Evolutionary conservation across 92 coral and sea anemone genomes (phyloP), one percentile per base, ranked within the genome.

Genomic region (Porites evermanni): DNA sequence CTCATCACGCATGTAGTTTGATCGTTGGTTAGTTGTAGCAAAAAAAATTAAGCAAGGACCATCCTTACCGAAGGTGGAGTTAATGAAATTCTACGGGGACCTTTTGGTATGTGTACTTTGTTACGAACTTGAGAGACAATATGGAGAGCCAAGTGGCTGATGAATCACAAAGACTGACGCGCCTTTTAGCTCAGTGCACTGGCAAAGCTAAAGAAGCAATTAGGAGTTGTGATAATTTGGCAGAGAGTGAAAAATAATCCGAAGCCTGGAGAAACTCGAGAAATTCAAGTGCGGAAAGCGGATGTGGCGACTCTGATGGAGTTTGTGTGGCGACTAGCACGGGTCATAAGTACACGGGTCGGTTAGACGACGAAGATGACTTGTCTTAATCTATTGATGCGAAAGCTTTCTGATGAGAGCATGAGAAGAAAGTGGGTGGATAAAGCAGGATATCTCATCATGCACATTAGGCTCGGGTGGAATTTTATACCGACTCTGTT

Each of bases 51-150:
- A 70, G 65, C 91, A 91, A 54, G 93, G 92, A 19, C 88, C 89
- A 3, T 74, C 95, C 1, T 71, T 86, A 2, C 97, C 94, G 12
- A 89, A 89, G 67, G 70, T 93, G 0, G 91, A 94, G 74, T 75
- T 88, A 6, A 67, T 80, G 75, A 80, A 68, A 83, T 94, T 92
- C 54, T 3, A 0, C 44, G 73, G 82, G 26, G 95, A 92, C 65
- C 94, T 94, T 1, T 77, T 87, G 10, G 72, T 94, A 84, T 89
- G 80, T 89, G 12, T 94, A 92, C 61, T 94, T 94, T 64, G 69
- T 88, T 2, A 84, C 88, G n/a, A 94, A 85, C 69, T 94, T 92
- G 58, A 67, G 58, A 67, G 89, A 92, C 63, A 88, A 88, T 18
- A 69, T 90, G 17, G 95, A 92, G 59, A 72, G 85, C 67, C 91